Evolutionary conservation across 1,140 invertebrate genomes (phyloP).

Genomic region (Eciton burchellii): DNA sequence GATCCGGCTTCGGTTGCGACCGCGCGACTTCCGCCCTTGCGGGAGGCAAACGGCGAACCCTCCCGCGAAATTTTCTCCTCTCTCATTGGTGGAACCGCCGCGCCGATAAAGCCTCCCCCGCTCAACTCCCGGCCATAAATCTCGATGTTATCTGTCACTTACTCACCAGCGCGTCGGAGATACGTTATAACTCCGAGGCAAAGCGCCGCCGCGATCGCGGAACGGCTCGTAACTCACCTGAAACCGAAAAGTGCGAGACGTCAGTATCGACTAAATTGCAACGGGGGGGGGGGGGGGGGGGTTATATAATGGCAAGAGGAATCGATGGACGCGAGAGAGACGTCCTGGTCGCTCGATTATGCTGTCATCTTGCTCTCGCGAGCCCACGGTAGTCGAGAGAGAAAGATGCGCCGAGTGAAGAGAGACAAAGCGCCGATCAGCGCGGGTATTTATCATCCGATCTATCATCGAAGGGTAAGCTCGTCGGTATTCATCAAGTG

Average conservation of each 20-base stretch:
- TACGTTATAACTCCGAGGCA: constrained; percentile 27
- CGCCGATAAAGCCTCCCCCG: constrained; percentile 33
- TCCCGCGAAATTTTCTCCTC: constrained; percentile 25
- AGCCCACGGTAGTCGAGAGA: background rate
- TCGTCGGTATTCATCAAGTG: constrained; percentile 34
- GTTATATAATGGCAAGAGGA: background rate
- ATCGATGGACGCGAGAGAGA: constrained; percentile 18
- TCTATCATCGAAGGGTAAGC: background rate
- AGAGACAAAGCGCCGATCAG: constrained; percentile 10
- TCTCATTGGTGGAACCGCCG: constrained; percentile 4
- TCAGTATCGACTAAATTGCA: constrained; percentile 22
- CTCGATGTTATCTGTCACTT: constrained; percentile 56
- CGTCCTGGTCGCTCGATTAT: too few species aligned
- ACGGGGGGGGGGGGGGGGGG: too few species aligned
- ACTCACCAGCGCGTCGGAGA: constrained; percentile 36
- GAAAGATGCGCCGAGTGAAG: background rate
- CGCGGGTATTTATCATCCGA: constrained; percentile 17
- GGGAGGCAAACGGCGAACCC: background rate
- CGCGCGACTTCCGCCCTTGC: background rate
- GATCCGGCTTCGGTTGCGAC: too few species aligned
- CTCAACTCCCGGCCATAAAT: constrained; percentile 46
- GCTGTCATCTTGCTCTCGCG: too few species aligned
- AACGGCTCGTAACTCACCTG: constrained; percentile 52
- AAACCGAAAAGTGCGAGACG: constrained; percentile 32
- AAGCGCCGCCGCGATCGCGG: constrained; percentile 23